phyloP scores from a whole-genome alignment of 2,888 invertebrate species.

The Endomychus coccineus region DNA sequence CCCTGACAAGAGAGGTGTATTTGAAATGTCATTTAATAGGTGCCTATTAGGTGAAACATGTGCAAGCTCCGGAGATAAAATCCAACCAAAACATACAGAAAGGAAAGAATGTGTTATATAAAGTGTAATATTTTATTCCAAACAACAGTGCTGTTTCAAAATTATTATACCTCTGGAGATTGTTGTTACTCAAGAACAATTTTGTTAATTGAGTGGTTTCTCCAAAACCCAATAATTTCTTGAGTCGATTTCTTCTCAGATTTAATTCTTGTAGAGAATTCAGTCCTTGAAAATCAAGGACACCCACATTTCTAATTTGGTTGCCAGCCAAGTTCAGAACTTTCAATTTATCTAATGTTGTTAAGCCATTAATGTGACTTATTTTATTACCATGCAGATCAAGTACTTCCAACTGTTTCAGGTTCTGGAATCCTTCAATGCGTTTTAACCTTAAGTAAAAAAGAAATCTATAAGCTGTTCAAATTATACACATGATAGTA shows the following conservation, averaged over 20 bases:
- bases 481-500: neutral
- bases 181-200: slow-evolving; percentile 77
- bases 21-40: no score
- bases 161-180: slow-evolving; percentile 59
- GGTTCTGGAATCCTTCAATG: slow-evolving; percentile 66
- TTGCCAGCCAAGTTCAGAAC: slow-evolving; percentile 92
- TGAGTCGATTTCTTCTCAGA: slow-evolving; percentile 76
- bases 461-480: neutral
- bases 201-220: slow-evolving; percentile 69
- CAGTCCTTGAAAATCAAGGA: slow-evolving; percentile 71
- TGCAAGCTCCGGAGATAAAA: no score
- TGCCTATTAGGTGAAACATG: no score
- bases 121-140: no score
- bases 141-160: no score
- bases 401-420: slow-evolving; percentile 76
- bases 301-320: slow-evolving; percentile 70
- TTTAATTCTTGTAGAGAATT: slow-evolving; percentile 77
- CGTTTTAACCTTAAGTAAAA: slow-evolving; percentile 58
- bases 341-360: slow-evolving; percentile 66
- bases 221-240: slow-evolving; percentile 72
- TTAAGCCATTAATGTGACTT: slow-evolving; percentile 57
- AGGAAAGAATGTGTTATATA: no score
- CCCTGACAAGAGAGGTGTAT: no score
- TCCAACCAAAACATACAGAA: no score
- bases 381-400: slow-evolving; percentile 93